Base-by-base conservation (phyloP, 2,113 vertebrate species). In the Catharus minimus region DNA sequence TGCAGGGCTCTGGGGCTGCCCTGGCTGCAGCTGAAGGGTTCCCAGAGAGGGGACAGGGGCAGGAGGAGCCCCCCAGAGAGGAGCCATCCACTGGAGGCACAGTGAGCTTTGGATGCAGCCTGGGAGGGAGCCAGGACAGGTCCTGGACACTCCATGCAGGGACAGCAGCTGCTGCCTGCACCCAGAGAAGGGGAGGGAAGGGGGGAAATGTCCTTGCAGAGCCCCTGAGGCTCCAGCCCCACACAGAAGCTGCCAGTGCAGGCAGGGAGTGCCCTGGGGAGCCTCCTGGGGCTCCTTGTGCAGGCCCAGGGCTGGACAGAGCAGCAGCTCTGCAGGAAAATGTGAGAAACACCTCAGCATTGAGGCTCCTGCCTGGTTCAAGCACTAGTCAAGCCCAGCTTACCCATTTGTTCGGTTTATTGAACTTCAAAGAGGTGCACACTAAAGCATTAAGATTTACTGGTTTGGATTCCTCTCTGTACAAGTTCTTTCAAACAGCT, bases 361-460 rank as follows among this genome's bases (percentile, higher is more conserved):
- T 33, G 9, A 32, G 21, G 86, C 87, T 91, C 38, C 39, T 73
- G 77, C n/a, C 3, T 33, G 88, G 66, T 28, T 33, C 41, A 89
- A 91, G 91, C 76, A 96, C 73, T 30, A 95, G 83, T 17, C 86
- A 16, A 92, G 80, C 64, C 88, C 87, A 82, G 71, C 93, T 89
- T 88, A 83, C 89, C 93, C 89, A 83, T 89, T 90, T 90, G 93
- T 89, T 96, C 82, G 22, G 83, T 96, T 97, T 97, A 97, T 96
- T 97, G 61, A 87, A 95, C 96, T 97, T 93, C 94, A 96, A 97
- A 96, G 96, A 96, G 95, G 95, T 90, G 96, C 96, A 97, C 94
- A 95, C 97, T 96, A 95, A 95, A 96, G 97, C 96, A 74, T 89
- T 88, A 79, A 81, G 95, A 55, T 89, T 72, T 82, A 92, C 96